Evolutionary conservation across 2,113 vertebrate species (phyloP), one percentile per base, ranked within the genome.

Genomic region (Desmodus rotundus): DNA sequence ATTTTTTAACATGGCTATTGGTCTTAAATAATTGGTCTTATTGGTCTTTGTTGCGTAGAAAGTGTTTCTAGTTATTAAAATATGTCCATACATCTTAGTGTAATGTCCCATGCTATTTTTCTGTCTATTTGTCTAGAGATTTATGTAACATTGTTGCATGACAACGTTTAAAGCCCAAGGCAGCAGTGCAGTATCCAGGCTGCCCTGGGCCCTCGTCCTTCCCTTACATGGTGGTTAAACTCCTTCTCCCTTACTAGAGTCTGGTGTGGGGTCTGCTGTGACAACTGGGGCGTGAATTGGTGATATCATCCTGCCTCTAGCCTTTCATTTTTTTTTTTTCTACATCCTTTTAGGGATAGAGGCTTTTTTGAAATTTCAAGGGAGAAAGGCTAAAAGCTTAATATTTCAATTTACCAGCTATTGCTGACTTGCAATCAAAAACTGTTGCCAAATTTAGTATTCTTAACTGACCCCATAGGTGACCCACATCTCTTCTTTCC

Each of bases 281-380:
- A 87, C 93, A 95, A 88, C 56, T 96, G 86, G 89, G 97, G 87
- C 31, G 6, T 24, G 38, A 91, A 56, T 76, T 91, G 74, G 70
- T 63, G 15, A 85, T 77, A 72, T 80, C 36, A 72, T 95, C 83
- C 93, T 97, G 72, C 93, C 93, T 89, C 47, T 61, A 56, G 17
- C 2, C 0, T 26, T 81, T 78, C 47, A 13, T 91, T 97, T 95
- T 65, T 91, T 97, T 95, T 65, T 74, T 93, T 67, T 73, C 78
- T 96, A 9, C 14, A 77, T 10, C 19, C 1, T 33, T 86, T 96
- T 88, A 0, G 26, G 83, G 12, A 82, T 87, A 95, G 77, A 1
- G 0, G 45, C 47, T 89, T 84, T 67, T 19, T 83, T 93, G 41
- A 43, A 77, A 58, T 88, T 76, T 89, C 31, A 87, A 86, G 38